Evolutionary conservation across 2,113 vertebrate species (phyloP), one percentile per base, ranked within the genome.

Genomic region (Labeo rohita): DNA sequence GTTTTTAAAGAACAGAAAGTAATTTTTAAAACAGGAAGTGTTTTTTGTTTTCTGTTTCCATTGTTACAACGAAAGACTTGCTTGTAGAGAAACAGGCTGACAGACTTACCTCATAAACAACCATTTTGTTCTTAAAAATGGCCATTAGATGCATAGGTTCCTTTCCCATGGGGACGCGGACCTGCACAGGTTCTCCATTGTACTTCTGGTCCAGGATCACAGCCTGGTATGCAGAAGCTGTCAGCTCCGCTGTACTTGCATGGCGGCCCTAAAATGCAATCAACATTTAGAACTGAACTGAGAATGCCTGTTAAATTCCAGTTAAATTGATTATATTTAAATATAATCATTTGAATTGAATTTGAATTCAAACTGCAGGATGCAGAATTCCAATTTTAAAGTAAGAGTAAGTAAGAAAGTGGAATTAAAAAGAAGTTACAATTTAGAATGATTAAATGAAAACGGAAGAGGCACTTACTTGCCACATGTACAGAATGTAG

Each of bases 91-190:
- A 83, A 83, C 36, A 15, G 66, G 10, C n/a, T 63, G 50, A 23
- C n/a, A 47, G 61, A 11, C 91, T 81, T 59, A 97, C 97, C 93
- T 92, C 87, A 0, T 97, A 97, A 72, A 97, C 94, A 74, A 97
- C 93, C 96, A 97, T 95, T 87, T 85, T 95, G 59, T 96, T 96
- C 90, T 95, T 96, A 92, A 97, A 97, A 89, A 97, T 96, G 82
- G 96, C 95, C 96, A 97, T 95, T 65, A 97, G 92, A 59, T 97
- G 97, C 8, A 93, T 90, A 0, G 97, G 96, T 85, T 97, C 97
- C 90, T 97, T 97, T 89, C 96, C 96, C 97, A 97, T 97, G 0
- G 95, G 90, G 84, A 97, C 96, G 0, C 95, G 95, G 83, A 97
- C 92, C 92, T 97, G 97, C 56, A 97, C 95, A 0, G 93, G 95